Conservation (phyloP, 1,140 invertebrate species). For the Laupala kohalensis region DNA sequence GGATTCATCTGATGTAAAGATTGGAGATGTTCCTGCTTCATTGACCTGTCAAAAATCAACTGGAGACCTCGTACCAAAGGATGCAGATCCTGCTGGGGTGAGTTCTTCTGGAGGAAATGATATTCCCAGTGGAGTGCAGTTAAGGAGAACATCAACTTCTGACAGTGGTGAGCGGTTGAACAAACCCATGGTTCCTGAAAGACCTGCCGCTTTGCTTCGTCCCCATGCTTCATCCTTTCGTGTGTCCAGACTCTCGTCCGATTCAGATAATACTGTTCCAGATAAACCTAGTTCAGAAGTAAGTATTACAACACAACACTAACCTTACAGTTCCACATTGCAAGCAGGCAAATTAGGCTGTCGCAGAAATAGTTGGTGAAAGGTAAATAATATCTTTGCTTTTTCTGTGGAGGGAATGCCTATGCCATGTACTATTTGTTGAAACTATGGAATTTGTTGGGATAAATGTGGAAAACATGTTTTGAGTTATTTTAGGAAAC, state of each 20-base stretch:
- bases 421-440: too few species aligned
- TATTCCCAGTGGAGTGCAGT: not conserved
- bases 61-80: not conserved
- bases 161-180: not conserved
- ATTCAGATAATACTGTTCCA: not conserved
- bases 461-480: too few species aligned
- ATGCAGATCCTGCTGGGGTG: not conserved
- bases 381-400: not conserved
- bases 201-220: conserved; percentile 7
- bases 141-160: not conserved
- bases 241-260: conserved; percentile 1
- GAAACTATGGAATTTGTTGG: too few species aligned
- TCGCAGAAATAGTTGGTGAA: not conserved
- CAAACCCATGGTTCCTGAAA: conserved; percentile 8
- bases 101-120: not conserved
- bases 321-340: not conserved
- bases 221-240: conserved; percentile 8
- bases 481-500: too few species aligned
- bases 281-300: conserved; percentile 5
- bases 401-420: too few species aligned
- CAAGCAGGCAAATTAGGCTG: not conserved
- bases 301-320: not conserved
- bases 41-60: not conserved
- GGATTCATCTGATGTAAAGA: conserved; percentile 1
- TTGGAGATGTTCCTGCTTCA: not conserved